Conservation (phyloP, 2,888 invertebrate species). For the Oxycera nigricornis region DNA sequence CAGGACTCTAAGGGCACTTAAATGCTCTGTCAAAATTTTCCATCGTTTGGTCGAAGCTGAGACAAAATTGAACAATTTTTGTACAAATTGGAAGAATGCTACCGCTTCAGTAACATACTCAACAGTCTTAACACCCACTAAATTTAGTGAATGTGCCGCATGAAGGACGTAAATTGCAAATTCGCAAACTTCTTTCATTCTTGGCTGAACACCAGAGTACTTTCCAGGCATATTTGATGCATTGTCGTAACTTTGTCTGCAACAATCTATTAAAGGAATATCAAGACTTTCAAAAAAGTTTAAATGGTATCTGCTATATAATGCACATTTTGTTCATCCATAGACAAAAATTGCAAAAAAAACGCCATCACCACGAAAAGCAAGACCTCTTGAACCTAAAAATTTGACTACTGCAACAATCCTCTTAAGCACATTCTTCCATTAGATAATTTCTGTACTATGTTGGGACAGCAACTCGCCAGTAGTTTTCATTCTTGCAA, state of each 20-base stretch:
- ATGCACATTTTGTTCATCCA: neutral
- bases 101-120: too few species aligned
- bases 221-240: neutral
- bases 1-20: neutral
- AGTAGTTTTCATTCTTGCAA: too few species aligned
- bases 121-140: neutral
- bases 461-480: too few species aligned
- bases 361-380: too few species aligned
- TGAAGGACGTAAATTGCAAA: neutral
- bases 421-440: too few species aligned
- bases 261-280: neutral
- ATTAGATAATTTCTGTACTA: too few species aligned
- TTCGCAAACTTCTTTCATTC: neutral
- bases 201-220: neutral
- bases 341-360: neutral
- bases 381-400: too few species aligned
- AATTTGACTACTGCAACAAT: too few species aligned
- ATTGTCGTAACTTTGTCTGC: neutral
- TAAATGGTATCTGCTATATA: neutral
- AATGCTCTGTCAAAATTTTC: neutral
- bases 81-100: neutral
- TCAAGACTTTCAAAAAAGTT: neutral
- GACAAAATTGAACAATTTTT: neutral
- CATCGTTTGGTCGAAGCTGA: neutral
- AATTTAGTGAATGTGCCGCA: neutral